These are phyloP conservation scores for Lepidocyrtinus sp. DNA, from an alignment of 2,888 invertebrate genomes.

Conservation along the genomic window DNA sequence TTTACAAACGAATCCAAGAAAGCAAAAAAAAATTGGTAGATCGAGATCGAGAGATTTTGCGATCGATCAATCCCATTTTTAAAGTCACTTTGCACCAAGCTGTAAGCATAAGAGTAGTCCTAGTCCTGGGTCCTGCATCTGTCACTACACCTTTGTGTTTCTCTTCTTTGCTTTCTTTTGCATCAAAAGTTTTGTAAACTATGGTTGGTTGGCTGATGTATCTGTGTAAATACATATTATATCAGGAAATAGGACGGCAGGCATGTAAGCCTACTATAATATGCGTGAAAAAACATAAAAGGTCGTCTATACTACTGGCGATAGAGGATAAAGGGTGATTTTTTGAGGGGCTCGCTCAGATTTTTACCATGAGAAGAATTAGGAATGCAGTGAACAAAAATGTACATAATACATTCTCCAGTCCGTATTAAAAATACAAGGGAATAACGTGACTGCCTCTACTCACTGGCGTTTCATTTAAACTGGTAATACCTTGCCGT, in stretches of 20 bases:
- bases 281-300: conserved; percentile 11
- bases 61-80: conserved; percentile 68
- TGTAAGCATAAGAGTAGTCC: conserved; percentile 12
- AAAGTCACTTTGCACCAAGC: conserved; percentile 15
- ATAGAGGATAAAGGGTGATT: conserved; percentile 10
- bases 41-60: conserved; percentile 69
- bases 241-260: background rate
- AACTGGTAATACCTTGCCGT: background rate
- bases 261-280: conserved; percentile 8
- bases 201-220: conserved; percentile 1
- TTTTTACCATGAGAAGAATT: conserved; percentile 12
- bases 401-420: conserved; percentile 8
- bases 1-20: conserved; percentile 22
- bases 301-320: conserved; percentile 1
- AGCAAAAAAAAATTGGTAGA: conserved; percentile 58
- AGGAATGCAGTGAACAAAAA: conserved; percentile 18
- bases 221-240: conserved; percentile 13
- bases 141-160: conserved; percentile 20
- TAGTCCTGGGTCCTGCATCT: conserved; percentile 12
- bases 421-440: conserved; percentile 7
- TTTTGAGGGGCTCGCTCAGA: conserved; percentile 2
- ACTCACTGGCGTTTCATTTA: background rate
- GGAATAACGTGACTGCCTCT: conserved; percentile 15
- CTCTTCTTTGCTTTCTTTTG: conserved; percentile 16
- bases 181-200: conserved; percentile 18